Percentiles rank a stretch among this genome's conserved stretches.
Evolutionary conservation across 1,140 invertebrate species (phyloP).

Genomic region (Leptinotarsa defecta): DNA sequence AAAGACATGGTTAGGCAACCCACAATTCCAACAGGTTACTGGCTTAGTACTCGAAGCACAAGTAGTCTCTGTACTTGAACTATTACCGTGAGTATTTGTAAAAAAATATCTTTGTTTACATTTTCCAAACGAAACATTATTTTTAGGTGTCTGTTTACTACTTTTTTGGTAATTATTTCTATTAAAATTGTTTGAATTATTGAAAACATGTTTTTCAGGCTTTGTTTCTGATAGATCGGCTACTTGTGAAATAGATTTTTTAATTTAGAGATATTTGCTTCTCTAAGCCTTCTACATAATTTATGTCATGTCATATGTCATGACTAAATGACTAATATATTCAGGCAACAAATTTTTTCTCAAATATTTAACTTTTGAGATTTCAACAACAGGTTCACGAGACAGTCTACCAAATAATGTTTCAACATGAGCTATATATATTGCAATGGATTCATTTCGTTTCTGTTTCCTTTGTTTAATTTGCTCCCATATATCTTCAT

Average conservation of each 20-base stretch:
- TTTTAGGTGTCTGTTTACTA: neutral
- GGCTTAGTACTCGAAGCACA: neutral
- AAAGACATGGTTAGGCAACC: neutral
- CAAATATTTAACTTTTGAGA: no score
- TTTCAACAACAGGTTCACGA: no score
- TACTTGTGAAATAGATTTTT: neutral
- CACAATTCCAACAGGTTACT: neutral
- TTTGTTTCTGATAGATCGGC: neutral
- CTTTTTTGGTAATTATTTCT: neutral
- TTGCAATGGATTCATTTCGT: no score
- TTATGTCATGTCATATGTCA: no score
- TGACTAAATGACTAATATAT: no score
- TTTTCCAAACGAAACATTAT: neutral
- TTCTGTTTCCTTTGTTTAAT: no score
- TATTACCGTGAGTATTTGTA: neutral
- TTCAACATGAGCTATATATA: no score
- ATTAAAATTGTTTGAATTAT: neutral
- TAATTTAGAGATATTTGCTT: conserved; percentile 7
- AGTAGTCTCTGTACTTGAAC: neutral
- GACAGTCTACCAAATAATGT: no score
- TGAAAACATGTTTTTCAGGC: neutral
- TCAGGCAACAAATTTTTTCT: no score
- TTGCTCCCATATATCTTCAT: no score
- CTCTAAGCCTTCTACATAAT: conserved; percentile 2
- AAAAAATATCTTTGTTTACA: neutral